Evolutionary conservation across 2,113 vertebrate genomes (phyloP), one percentile per base, ranked within the genome.

Genomic region (Heteronetta atricapilla): DNA sequence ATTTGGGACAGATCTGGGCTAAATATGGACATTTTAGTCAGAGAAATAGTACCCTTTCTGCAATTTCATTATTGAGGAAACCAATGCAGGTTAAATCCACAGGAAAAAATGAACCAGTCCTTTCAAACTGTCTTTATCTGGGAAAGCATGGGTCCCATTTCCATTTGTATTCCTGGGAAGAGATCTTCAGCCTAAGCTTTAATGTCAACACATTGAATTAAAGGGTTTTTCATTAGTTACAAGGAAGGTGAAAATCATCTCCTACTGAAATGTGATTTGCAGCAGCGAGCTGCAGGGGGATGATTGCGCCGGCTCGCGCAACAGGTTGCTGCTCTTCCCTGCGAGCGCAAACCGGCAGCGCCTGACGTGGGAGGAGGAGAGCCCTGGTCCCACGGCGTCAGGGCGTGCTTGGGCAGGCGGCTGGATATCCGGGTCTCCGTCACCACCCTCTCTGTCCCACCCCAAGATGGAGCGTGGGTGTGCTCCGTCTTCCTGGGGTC

Each of bases 201-300:
- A 86, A 82, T 69, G 72, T 93, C 90, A 94, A 86, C 95, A 93
- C 52, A 11, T 42, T 72, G 90, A 86, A 95, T 90, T 90, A 88
- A 94, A 94, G 67, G 62, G 46, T 42, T 90, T 88, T 93, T 91
- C 93, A 93, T 89, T 93, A 94, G 90, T 91, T 88, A 72, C 76
- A 46, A 94, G 58, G 70, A 85, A 89, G 68, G 67, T 72, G 83
- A 85, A 91, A 91, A 88, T 88, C 87, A 88, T 82, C 87, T 81
- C 14, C 79, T 86, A 48, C 87, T 53, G 81, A 75, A 79, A 82
- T 70, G 84, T 86, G 93, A 74, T 88, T 78, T 85, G 79, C 68
- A 81, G 91, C 89, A 60, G 58, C 29, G 31, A 83, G 53, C 89
- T 79, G 83, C 58, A 36, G 87, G 92, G 80, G 78, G 52, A 28